Conservation (phyloP, 2,113 vertebrate genomes). For the Spilogale gracilis region DNA sequence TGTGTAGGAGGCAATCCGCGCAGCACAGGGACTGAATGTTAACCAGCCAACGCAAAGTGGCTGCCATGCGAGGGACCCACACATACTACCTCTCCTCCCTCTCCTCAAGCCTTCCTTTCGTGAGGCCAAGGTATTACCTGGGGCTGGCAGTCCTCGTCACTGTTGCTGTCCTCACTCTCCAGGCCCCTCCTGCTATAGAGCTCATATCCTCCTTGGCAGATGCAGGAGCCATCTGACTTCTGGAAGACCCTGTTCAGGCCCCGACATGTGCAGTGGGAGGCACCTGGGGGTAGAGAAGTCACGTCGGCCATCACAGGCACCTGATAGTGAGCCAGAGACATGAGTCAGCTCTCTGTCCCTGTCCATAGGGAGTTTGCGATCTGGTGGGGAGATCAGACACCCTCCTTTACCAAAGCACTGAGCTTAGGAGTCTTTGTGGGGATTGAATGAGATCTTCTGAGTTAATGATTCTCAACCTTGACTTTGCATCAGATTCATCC, state of each 20-base stretch:
- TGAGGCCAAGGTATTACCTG: slow-evolving; percentile 87
- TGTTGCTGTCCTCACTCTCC: slow-evolving; percentile 87
- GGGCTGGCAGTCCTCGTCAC: slow-evolving; percentile 91
- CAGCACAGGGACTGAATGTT: background rate
- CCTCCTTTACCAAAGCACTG: background rate
- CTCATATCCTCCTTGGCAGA: slow-evolving; percentile 93
- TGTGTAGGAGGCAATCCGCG: background rate
- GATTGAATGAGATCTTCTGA: background rate
- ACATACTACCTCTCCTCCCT: rapidly evolving
- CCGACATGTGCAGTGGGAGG: slow-evolving; percentile 90
- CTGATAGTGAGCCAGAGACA: background rate
- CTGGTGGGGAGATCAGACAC: background rate
- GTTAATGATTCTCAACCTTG: background rate
- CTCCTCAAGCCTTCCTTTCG: background rate
- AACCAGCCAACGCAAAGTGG: background rate
- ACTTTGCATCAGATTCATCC: background rate
- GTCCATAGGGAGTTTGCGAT: background rate
- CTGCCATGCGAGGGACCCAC: background rate
- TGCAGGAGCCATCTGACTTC: slow-evolving; percentile 93
- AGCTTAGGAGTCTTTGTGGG: no score
- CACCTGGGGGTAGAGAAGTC: slow-evolving; percentile 85
- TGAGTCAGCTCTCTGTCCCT: background rate
- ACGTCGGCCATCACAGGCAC: background rate
- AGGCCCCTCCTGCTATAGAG: slow-evolving; percentile 92
- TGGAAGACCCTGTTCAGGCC: slow-evolving; percentile 95